phyloP scores from a whole-genome alignment of 1,140 invertebrate genomes.

The Heliconius congener region DNA sequence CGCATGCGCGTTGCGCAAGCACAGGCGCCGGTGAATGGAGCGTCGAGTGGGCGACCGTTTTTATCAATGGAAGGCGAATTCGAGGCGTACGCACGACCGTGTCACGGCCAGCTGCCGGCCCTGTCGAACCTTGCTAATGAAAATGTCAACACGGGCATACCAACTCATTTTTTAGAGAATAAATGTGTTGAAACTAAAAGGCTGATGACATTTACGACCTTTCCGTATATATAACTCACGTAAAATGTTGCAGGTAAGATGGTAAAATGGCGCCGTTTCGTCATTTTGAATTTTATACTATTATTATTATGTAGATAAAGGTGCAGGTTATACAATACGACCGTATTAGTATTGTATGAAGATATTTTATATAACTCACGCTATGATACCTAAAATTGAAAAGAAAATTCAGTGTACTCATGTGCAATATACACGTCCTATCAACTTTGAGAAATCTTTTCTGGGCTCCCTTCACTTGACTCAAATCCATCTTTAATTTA shows the following conservation, averaged over 20 bases:
- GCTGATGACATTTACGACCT: constrained; percentile 19
- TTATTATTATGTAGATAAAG: background rate
- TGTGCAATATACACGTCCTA: too few species aligned
- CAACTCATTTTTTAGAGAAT: constrained; percentile 41
- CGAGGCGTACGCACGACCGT: constrained; percentile 71
- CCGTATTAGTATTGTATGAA: background rate
- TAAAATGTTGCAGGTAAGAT: background rate
- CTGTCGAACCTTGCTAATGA: constrained; percentile 62
- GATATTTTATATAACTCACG: background rate
- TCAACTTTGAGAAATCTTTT: too few species aligned
- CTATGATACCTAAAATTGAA: background rate
- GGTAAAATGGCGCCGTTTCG: background rate
- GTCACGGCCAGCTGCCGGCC: constrained; percentile 65
- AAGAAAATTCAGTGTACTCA: too few species aligned
- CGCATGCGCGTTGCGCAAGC: constrained; percentile 70
- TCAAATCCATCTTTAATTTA: too few species aligned
- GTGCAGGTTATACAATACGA: background rate
- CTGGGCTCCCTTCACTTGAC: too few species aligned
- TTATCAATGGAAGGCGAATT: constrained; percentile 79
- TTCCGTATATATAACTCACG: constrained; percentile 14
- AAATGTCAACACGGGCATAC: constrained; percentile 58
- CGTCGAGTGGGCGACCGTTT: constrained; percentile 70
- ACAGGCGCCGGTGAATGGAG: constrained; percentile 75
- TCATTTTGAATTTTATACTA: constrained; percentile 2
- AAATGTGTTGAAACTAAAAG: constrained; percentile 33